A percentile compares a stretch with the other conserved stretches of the same genome.
Evolutionary conservation across 2,888 invertebrate genomes (phyloP).

Genomic region (Drosophila prostipennis): DNA sequence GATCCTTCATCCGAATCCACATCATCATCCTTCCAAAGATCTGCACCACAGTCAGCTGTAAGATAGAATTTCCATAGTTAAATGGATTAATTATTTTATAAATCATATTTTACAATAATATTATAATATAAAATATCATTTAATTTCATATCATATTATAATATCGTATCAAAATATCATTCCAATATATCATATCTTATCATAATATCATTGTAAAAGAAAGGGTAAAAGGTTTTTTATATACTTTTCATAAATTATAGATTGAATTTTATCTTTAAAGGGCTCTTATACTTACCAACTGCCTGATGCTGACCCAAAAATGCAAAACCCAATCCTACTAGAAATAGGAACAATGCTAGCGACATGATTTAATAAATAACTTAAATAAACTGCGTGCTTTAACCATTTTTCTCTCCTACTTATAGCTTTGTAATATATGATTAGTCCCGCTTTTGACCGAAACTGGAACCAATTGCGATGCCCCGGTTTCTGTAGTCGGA

Average conservation of each 20-base stretch:
- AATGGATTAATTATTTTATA: background rate
- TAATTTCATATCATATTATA: too few species aligned
- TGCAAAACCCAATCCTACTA: background rate
- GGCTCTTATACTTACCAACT: background rate
- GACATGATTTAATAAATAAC: constrained; percentile 10
- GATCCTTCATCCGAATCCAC: background rate
- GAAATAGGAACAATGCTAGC: constrained; percentile 10
- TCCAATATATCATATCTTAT: too few species aligned
- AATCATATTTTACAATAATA: background rate
- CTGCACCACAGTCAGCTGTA: constrained; percentile 7
- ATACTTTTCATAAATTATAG: too few species aligned
- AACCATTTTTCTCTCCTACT: background rate
- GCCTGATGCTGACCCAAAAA: background rate
- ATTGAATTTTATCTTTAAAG: background rate
- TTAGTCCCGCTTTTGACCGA: constrained; percentile 4
- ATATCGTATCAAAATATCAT: too few species aligned
- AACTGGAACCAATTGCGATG: constrained; percentile 12
- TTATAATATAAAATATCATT: too few species aligned
- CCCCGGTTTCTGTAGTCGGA: background rate
- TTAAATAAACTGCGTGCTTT: background rate
- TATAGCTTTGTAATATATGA: background rate
- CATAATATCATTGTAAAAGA: too few species aligned
- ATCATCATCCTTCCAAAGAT: background rate
- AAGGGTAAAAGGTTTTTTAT: too few species aligned
- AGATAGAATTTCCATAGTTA: background rate